Conservation (phyloP, 2,888 invertebrate species). For the Pantelozetes paolii region DNA sequence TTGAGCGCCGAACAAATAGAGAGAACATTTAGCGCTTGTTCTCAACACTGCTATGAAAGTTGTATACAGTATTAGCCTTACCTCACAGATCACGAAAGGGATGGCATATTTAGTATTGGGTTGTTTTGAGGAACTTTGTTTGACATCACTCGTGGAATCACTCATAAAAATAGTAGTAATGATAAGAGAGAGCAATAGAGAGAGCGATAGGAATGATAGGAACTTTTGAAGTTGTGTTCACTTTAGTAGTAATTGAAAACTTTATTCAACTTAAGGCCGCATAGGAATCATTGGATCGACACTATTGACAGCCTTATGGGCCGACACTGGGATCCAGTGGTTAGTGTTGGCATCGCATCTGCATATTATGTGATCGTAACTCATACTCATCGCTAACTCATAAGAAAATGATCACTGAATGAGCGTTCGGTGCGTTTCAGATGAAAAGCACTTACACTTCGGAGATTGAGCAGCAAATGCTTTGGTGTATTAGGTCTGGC, state of each 20-base stretch:
- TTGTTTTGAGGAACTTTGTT: constrained; percentile 29
- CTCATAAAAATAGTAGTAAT: not conserved
- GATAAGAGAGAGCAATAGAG: not conserved
- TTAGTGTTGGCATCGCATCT: constrained; percentile 8
- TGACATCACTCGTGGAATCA: constrained; percentile 13
- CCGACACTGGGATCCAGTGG: constrained; percentile 9
- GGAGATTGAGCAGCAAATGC: constrained; percentile 26
- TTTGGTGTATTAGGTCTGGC: constrained; percentile 14
- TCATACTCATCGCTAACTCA: constrained; percentile 20
- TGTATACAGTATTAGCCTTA: not conserved
- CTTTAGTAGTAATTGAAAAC: not conserved
- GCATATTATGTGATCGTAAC: constrained; percentile 27
- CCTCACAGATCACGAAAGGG: not conserved
- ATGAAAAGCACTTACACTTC: constrained; percentile 9
- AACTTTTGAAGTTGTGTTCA: constrained; percentile 25
- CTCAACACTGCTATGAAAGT: not conserved
- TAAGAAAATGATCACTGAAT: not conserved
- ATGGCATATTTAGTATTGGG: not conserved
- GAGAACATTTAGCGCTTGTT: not conserved
- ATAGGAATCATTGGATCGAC: constrained; percentile 5
- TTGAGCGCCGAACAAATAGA: not conserved
- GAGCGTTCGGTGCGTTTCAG: not conserved
- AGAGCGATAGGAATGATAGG: constrained; percentile 5
- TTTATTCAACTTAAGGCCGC: constrained; percentile 27
- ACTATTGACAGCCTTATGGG: constrained; percentile 11